Evolutionary conservation across 1,140 invertebrate species (phyloP), one percentile per base, ranked within the genome.

Genomic region (Pteromalus puparum): DNA sequence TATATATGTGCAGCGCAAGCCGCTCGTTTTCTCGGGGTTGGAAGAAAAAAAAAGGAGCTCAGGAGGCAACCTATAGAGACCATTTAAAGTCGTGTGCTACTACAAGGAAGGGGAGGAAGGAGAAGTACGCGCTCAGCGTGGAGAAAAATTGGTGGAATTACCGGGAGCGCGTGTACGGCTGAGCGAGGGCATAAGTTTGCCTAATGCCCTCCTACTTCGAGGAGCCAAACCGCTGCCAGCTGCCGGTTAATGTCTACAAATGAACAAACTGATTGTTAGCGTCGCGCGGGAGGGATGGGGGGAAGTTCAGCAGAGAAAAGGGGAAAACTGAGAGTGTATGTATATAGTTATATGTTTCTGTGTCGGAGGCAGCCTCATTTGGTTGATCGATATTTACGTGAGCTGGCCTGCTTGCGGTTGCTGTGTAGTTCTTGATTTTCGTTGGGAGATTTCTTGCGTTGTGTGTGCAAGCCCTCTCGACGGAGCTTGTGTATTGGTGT

Each of bases 71-170:
- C 67, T 4, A n/a, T n/a, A 10, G 67, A 30, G 28, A 9, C 67
- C 24, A 28, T 70, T 70, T 28, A 70, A 30, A 75, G 73, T 21
- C 34, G 38, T 28, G 38, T 28, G 24, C n/a, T 75, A 38, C n/a
- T 75, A 38, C 21, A 0, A 12, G 30, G 30, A 10, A 18, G n/a
- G 61, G 4, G 82, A 6, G 73, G n/a, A 21, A n/a, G 15, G 79
- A 28, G 28, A 13, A 30, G 26, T 2, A 21, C 38, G n/a, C n/a
- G 21, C 10, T 26, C 1, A 18, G 42, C 34, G 7, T 26, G 13
- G 75, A 53, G 48, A 82, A 84, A 83, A 80, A 83, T 72, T 68
- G 83, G 76, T 24, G 42, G 74, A 87, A 83, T 87, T 74, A 74
- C 10, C 48, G 18, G 46, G 1, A 74, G 80, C 46, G 26, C 24